A percentile compares a stretch with the other conserved stretches of the same genome.
These are phyloP conservation scores for Kryptolebias marmoratus DNA, from an alignment of 2,113 vertebrate species.

Conservation along the genomic window DNA sequence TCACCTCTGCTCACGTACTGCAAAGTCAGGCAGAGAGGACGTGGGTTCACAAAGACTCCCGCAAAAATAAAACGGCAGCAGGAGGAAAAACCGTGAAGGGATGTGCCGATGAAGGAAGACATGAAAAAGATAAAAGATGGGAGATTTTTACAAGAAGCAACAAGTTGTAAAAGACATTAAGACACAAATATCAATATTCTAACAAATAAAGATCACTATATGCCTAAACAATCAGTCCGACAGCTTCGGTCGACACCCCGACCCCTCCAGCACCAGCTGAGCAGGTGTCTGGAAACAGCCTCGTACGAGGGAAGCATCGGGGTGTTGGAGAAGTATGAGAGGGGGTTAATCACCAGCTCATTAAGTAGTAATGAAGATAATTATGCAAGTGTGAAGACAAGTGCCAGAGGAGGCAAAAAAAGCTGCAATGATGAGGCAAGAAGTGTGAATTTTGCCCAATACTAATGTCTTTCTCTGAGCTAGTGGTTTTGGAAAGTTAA, in stretches of 20 bases:
- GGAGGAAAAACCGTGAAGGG: no score
- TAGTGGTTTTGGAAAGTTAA: not conserved
- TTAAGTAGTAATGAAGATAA: slow-evolving; percentile 50
- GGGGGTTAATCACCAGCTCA: slow-evolving; percentile 38
- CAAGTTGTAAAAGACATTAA: no score
- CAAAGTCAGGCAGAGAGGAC: slow-evolving; percentile 43
- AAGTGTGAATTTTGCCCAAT: not conserved
- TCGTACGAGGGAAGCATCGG: not conserved
- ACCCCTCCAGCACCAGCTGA: slow-evolving; percentile 8
- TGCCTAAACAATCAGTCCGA: no score
- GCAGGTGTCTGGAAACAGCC: not conserved
- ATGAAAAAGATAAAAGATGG: no score
- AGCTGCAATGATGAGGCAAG: slow-evolving; percentile 4
- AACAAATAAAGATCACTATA: no score
- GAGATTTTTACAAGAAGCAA: no score
- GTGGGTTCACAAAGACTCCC: not conserved
- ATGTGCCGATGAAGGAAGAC: no score
- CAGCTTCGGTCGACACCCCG: not conserved
- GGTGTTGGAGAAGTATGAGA: not conserved
- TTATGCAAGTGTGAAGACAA: slow-evolving; percentile 28
- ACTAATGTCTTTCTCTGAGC: not conserved
- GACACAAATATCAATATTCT: no score
- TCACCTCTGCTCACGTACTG: slow-evolving; percentile 48
- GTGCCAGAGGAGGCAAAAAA: not conserved
- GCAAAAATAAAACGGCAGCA: no score